Evolutionary conservation across 2,888 invertebrate genomes (phyloP).

Genomic region (Pachymerium ferrugineum): DNA sequence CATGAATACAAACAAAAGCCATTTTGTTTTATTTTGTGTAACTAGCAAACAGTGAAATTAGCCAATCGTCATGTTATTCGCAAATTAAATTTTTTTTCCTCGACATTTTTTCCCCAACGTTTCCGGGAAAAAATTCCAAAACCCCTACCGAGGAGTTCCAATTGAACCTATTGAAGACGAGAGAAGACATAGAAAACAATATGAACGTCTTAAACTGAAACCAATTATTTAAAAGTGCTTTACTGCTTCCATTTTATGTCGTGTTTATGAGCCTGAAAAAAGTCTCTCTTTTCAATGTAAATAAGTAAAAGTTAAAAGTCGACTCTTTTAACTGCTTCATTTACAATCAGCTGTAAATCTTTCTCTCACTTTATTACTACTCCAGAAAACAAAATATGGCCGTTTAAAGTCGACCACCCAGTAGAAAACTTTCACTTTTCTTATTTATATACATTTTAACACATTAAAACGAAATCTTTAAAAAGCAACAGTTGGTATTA

Average conservation of each 20-base stretch:
- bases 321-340: conserved; percentile 9
- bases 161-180: background rate
- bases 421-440: too few relatives aligned
- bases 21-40: too few relatives aligned
- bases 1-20: too few relatives aligned
- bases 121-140: conserved; percentile 12
- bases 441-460: too few relatives aligned
- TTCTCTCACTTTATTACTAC: background rate
- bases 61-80: too few relatives aligned
- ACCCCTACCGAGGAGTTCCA: background rate
- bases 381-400: background rate
- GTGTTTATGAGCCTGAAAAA: background rate
- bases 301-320: conserved; percentile 10
- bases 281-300: background rate
- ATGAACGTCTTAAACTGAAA: background rate
- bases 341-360: conserved; percentile 7
- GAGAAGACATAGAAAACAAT: background rate
- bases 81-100: background rate
- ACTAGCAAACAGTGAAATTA: too few relatives aligned
- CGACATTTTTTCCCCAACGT: background rate
- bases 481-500: background rate
- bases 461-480: background rate
- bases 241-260: background rate
- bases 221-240: background rate
- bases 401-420: background rate